Percentiles rank a stretch among this genome's conserved stretches.
Evolutionary conservation across 2,888 invertebrate species (phyloP).

Genomic region (Drosophila siamana): DNA sequence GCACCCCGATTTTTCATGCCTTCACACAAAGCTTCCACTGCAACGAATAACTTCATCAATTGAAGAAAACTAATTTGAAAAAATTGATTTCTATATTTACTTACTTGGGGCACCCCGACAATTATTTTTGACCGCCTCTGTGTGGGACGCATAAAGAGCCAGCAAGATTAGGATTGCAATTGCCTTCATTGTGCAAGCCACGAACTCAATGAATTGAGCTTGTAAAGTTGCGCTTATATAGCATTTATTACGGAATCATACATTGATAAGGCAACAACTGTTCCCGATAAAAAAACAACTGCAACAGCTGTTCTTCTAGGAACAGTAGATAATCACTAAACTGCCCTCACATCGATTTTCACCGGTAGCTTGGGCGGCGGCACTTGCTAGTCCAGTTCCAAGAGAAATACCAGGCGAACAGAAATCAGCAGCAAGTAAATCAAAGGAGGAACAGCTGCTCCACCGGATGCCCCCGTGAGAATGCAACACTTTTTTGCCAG

Average conservation of each 20-base stretch:
- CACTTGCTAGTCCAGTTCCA: not conserved
- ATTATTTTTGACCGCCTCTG: not conserved
- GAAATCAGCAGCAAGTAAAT: not conserved
- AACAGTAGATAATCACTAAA: not conserved
- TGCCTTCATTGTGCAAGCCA: slow-evolving; percentile 12
- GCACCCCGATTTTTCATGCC: slow-evolving; percentile 17
- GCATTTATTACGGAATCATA: not conserved
- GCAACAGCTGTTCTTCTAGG: not conserved
- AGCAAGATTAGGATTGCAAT: slow-evolving; percentile 8
- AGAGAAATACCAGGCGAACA: not conserved
- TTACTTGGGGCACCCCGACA: slow-evolving; percentile 20
- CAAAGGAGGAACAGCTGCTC: not conserved
- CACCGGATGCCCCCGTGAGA: not conserved
- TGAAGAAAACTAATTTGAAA: not conserved
- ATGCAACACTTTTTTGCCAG: not conserved
- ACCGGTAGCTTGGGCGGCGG: not conserved
- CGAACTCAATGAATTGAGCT: not conserved
- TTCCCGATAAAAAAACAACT: not conserved
- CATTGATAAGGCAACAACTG: slow-evolving; percentile 6
- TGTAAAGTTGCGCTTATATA: not conserved
- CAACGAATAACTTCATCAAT: not conserved
- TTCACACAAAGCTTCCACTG: slow-evolving; percentile 7
- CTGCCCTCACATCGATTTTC: not conserved
- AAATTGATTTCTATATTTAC: not conserved
- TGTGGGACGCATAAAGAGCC: slow-evolving; percentile 6